phyloP scores from a whole-genome alignment of 2,797 vertebrate genomes.

The Peromyscus aztecus region DNA sequence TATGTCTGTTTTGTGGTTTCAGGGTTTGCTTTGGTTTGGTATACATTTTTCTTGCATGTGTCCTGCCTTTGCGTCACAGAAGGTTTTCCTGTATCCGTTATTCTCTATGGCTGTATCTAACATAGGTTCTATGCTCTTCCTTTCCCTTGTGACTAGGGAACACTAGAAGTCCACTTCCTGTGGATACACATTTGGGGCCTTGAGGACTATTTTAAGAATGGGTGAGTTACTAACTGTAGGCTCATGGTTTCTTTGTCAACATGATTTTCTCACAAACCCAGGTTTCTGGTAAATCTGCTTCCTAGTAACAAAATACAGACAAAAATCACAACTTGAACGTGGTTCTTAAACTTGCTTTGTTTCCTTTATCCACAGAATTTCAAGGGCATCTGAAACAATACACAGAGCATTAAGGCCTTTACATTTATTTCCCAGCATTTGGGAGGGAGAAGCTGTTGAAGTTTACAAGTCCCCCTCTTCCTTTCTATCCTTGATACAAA shows the following conservation, averaged over 20 bases:
- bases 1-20: background rate
- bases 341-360: slow-evolving; percentile 19
- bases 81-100: background rate
- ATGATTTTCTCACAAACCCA: slow-evolving; percentile 11
- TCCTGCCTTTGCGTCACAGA: background rate
- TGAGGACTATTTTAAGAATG: background rate
- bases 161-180: background rate
- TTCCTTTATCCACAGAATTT: background rate
- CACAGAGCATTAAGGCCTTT: background rate
- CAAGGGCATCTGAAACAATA: slow-evolving; percentile 21
- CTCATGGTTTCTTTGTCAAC: background rate
- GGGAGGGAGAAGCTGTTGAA: background rate
- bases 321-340: background rate
- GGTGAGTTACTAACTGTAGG: background rate
- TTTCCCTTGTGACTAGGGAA: background rate
- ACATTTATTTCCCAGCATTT: background rate
- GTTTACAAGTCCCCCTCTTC: background rate
- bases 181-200: background rate
- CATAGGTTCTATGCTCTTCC: background rate
- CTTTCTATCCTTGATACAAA: background rate
- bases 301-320: background rate
- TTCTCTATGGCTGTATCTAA: background rate
- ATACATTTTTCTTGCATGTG: too few relatives aligned
- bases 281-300: background rate
- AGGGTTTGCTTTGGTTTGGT: background rate